Evolutionary conservation across 2,113 vertebrate species (phyloP), one percentile per base, ranked within the genome.

Genomic region (Montifringilla adamsi): DNA sequence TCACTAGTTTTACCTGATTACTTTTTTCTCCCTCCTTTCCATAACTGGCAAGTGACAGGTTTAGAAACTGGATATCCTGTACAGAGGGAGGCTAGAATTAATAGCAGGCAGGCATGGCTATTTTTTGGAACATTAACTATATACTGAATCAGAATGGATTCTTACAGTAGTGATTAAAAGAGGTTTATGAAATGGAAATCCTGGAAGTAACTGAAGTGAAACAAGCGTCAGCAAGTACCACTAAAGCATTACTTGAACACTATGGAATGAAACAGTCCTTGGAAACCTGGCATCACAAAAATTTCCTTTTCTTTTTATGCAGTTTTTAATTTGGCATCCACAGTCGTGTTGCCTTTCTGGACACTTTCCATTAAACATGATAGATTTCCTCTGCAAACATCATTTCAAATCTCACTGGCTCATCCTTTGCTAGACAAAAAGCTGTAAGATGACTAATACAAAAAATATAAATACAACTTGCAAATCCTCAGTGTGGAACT

Each of bases 141-240:
- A 60, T 41, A 70, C 13, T 77, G 23, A 69, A 24, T 74, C n/a
- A 74, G 58, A 94, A 50, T 31, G 19, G 50, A 50, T 84, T 95
- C 95, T 96, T 89, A 84, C 31, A 91, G 33, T 28, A 76, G 22
- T 43, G 55, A 70, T 76, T 92, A 95, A 76, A 87, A 89, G 27
- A 87, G 11, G 24, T 68, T 94, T 95, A 79, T 68, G 86, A 93
- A 88, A 94, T 76, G n/a, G n/a, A 95, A 94, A 91, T 67, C 27
- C 58, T 89, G 84, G 35, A 75, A 84, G 27, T 49, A 93, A 90
- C 44, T 82, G 37, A 80, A 80, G n/a, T 81, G 68, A 70, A 87
- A 73, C 35, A 88, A 80, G 66, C 79, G 33, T 56, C 75, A 80
- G 46, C 35, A 91, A 88, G 60, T 81, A 69, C 22, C 37, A 37